phyloP scores from a whole-genome alignment of 2,888 invertebrate genomes.

The Yponomeuta malinellus region DNA sequence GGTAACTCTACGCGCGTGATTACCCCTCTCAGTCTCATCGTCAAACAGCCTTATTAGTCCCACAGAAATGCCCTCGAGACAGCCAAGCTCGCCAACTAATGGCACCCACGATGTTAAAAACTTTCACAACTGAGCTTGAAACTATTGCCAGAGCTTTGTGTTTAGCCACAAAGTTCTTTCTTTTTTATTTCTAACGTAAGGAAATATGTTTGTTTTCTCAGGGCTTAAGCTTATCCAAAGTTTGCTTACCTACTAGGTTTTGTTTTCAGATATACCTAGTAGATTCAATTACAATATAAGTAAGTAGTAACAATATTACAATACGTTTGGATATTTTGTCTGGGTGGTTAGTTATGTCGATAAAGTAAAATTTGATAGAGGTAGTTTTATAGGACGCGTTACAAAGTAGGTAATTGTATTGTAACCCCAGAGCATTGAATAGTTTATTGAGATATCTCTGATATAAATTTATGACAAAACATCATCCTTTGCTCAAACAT shows the following conservation, averaged over 20 bases:
- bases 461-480: too few species aligned
- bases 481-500: too few species aligned
- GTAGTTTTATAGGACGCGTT: too few species aligned
- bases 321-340: too few species aligned
- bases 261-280: too few species aligned
- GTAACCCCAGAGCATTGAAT: too few species aligned
- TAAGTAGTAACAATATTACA: too few species aligned
- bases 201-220: not conserved
- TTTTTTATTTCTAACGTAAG: not conserved
- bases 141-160: not conserved
- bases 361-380: too few species aligned
- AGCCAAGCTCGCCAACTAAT: not conserved
- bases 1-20: not conserved
- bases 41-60: not conserved
- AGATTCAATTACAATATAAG: too few species aligned
- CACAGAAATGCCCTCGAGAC: not conserved
- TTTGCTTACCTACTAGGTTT: not conserved
- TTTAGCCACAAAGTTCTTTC: not conserved
- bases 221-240: not conserved
- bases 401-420: too few species aligned
- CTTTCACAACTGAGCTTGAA: not conserved
- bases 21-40: not conserved
- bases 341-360: too few species aligned
- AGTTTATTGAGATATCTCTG: too few species aligned
- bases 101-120: not conserved